Evolutionary conservation across 2,797 vertebrate genomes (phyloP), one percentile per base, ranked within the genome.

Genomic region (Gastrophryne carolinensis): DNA sequence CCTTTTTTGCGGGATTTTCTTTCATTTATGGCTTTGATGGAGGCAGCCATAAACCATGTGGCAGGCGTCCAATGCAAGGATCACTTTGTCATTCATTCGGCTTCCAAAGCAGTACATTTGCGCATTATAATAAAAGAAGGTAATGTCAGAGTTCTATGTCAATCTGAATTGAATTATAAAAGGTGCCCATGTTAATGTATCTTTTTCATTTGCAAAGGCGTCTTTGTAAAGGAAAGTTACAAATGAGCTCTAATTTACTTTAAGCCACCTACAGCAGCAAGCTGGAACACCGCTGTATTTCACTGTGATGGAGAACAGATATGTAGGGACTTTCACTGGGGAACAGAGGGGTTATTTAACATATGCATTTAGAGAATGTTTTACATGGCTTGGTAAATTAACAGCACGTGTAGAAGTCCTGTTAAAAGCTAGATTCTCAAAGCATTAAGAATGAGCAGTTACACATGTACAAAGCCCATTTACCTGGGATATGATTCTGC

Each of bases 241-340:
- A 77, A 71, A 77, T 77, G 58, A 77, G 27, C 47, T 56, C 34
- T 77, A 70, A 71, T 77, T 71, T 77, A 37, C 67, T 71, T 71
- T 52, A 35, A 63, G 49, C 74, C 67, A 71, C 73, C 57, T 76
- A 54, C 49, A 69, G 58, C 47, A 76, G 35, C 39, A 68, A 39
- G 41, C 12, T 60, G 67, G 54, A 61, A 61, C 13, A 68, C 44
- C 30, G 24, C 11, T 41, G 64, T 68, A 68, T 60, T 67, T 75
- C 41, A 67, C 61, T 49, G 50, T 29, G 41, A 72, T 72, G 30
- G 64, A 64, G 60, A 66, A 74, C 50, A 47, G 29, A 57, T 66
- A 35, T 57, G 61, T 47, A 49, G 53, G 52, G 34, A 54, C 39
- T 35, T 60, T 68, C 23, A 75, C 35, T 60, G 11, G 15, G 58